These are phyloP conservation scores for Drosophila varians DNA, from an alignment of 1,140 invertebrate genomes.

Conservation along the genomic window DNA sequence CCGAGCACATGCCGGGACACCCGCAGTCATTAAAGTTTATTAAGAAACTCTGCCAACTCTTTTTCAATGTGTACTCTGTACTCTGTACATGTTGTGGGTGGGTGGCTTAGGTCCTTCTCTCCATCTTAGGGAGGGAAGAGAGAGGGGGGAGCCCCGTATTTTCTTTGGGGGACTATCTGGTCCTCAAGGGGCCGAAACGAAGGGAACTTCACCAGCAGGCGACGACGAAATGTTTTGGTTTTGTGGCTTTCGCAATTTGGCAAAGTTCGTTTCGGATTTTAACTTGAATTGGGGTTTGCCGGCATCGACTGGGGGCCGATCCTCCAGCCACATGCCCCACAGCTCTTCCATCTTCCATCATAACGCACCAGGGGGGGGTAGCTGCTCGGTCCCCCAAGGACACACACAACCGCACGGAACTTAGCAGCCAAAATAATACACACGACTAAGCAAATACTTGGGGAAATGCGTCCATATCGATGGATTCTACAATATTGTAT, in stretches of 20 bases:
- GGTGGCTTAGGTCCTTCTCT: background rate
- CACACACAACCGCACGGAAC: conserved; percentile 13
- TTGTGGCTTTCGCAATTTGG: conserved; percentile 59
- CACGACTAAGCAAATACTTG: conserved; percentile 42
- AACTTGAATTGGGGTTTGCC: conserved; percentile 53
- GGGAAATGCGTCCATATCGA: conserved; percentile 7
- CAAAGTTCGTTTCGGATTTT: conserved; percentile 59
- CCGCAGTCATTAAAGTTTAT: conserved; percentile 81
- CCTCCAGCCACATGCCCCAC: conserved; percentile 11
- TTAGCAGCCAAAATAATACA: conserved; percentile 47
- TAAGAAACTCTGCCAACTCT: conserved; percentile 71
- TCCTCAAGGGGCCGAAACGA: conserved; percentile 5
- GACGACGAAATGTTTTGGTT: conserved; percentile 59
- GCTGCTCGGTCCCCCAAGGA: conserved; percentile 28
- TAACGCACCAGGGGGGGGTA: conserved; percentile 21
- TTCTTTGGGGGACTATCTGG: conserved; percentile 24
- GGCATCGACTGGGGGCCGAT: conserved; percentile 27
- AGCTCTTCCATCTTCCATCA: conserved; percentile 22
- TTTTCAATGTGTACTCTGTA: conserved; percentile 5
- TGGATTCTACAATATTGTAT: conserved; percentile 1
- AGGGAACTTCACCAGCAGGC: conserved; percentile 43
- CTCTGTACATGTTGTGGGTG: background rate
- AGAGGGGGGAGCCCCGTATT: no score
- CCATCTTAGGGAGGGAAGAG: background rate
- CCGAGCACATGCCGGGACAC: conserved; percentile 48